A percentile compares a stretch with the other conserved stretches of the same genome.
Evolutionary conservation across 2,797 vertebrate species (phyloP).

Genomic region (Mallotus villosus): DNA sequence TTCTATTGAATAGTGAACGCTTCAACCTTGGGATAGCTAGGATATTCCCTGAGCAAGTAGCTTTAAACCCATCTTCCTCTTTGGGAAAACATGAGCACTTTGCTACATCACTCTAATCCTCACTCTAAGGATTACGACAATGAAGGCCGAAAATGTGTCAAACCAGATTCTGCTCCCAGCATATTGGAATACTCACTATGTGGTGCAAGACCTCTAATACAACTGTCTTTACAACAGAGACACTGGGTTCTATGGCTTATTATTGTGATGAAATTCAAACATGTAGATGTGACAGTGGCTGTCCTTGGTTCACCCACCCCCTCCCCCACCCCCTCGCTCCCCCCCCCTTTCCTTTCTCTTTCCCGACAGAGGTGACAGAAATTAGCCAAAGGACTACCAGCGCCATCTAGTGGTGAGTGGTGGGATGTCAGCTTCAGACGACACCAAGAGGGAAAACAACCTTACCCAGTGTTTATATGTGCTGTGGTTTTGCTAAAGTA

Average conservation of each 20-base stretch:
- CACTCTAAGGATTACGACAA: constrained; percentile 74
- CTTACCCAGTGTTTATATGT: neutral
- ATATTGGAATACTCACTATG: constrained; percentile 52
- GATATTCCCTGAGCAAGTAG: constrained; percentile 21
- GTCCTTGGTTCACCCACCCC: no score
- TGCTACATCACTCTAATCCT: constrained; percentile 73
- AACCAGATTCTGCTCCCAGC: constrained; percentile 65
- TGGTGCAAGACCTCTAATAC: neutral
- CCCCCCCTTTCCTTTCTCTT: no score
- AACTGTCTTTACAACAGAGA: no score
- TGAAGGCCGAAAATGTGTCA: constrained; percentile 63
- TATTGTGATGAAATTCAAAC: neutral
- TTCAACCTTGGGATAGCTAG: constrained; percentile 3
- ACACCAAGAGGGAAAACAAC: neutral
- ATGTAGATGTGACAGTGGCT: neutral
- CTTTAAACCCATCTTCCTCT: constrained; percentile 62
- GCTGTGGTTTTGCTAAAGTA: neutral
- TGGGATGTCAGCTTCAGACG: neutral
- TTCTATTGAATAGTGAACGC: neutral
- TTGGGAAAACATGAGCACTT: constrained; percentile 67
- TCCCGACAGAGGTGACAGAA: neutral
- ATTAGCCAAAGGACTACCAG: constrained; percentile 31
- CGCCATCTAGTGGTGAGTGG: constrained; percentile 71
- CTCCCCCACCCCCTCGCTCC: no score
- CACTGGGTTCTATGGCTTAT: no score